Percentiles rank a stretch among this genome's conserved stretches.
phyloP scores from a whole-genome alignment of 2,113 vertebrate species.

The Chamaetylas fuelleborni region DNA sequence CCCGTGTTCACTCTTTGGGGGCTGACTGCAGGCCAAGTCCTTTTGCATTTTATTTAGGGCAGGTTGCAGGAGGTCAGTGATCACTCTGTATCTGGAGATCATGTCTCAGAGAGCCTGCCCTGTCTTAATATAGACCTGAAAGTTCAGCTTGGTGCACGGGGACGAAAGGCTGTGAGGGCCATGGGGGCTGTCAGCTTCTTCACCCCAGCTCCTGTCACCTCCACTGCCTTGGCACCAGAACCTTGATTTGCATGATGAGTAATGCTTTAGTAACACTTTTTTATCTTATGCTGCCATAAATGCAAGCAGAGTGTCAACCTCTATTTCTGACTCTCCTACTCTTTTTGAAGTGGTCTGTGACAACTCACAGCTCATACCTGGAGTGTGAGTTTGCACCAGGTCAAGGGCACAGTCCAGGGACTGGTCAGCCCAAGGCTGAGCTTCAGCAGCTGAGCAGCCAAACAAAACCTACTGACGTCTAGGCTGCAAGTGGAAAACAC shows the following conservation, averaged over 20 bases:
- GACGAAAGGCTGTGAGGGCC: background rate
- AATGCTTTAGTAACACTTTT: background rate
- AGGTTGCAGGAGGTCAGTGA: background rate
- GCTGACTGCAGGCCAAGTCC: background rate
- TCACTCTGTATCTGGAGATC: background rate
- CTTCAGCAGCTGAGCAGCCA: background rate
- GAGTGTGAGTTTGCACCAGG: background rate
- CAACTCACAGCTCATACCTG: background rate
- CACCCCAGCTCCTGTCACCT: background rate
- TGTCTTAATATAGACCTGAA: constrained; percentile 36
- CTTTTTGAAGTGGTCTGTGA: background rate
- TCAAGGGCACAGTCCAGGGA: background rate
- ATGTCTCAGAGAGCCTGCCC: background rate
- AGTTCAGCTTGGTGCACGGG: background rate
- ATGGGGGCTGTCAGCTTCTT: background rate
- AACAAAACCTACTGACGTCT: background rate
- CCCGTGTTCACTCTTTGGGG: background rate
- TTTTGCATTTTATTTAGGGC: background rate
- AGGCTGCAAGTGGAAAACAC: background rate
- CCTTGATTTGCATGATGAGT: background rate
- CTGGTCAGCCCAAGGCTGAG: background rate
- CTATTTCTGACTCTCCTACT: background rate
- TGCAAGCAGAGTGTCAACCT: background rate
- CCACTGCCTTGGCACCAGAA: background rate
- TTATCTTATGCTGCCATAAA: background rate